Conservation (phyloP, 2,797 vertebrate genomes). For the Crax fasciolata region DNA sequence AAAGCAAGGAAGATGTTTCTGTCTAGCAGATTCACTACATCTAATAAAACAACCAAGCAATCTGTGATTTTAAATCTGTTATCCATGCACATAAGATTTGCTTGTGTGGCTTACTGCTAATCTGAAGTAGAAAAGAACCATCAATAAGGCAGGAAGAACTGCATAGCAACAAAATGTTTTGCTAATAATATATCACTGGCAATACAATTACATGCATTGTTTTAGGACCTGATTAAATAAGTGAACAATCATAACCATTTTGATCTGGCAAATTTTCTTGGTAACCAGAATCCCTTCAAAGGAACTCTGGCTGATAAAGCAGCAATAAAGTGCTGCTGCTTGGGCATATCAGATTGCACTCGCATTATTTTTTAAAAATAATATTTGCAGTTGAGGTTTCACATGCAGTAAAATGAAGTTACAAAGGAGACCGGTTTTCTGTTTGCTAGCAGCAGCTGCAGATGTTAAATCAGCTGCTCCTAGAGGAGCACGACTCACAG, state of each 20-base stretch:
- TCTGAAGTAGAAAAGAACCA: constrained; percentile 25
- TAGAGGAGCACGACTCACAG: constrained; percentile 4
- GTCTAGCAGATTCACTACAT: not conserved
- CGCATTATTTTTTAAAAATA: constrained; percentile 24
- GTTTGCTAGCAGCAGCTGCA: constrained; percentile 62
- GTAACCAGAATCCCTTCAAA: constrained; percentile 62
- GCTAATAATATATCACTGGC: constrained; percentile 61
- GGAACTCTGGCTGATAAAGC: constrained; percentile 57
- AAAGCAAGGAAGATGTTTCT: not conserved
- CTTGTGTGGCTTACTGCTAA: constrained; percentile 34
- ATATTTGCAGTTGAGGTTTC: constrained; percentile 50
- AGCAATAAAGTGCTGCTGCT: constrained; percentile 72
- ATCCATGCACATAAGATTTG: not conserved
- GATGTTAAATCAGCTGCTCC: constrained; percentile 31
- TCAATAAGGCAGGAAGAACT: constrained; percentile 46
- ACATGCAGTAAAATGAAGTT: constrained; percentile 47
- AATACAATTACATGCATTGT: constrained; percentile 72
- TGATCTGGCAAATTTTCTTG: constrained; percentile 64
- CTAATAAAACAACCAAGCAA: not conserved
- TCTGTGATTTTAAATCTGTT: not conserved
- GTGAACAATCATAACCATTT: constrained; percentile 71
- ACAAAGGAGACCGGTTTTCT: constrained; percentile 49
- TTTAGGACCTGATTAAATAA: constrained; percentile 73
- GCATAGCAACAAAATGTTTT: constrained; percentile 67
- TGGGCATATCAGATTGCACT: constrained; percentile 72